Evolutionary conservation across 2,113 vertebrate species (phyloP).

Genomic region (Pycnonotus jocosus): DNA sequence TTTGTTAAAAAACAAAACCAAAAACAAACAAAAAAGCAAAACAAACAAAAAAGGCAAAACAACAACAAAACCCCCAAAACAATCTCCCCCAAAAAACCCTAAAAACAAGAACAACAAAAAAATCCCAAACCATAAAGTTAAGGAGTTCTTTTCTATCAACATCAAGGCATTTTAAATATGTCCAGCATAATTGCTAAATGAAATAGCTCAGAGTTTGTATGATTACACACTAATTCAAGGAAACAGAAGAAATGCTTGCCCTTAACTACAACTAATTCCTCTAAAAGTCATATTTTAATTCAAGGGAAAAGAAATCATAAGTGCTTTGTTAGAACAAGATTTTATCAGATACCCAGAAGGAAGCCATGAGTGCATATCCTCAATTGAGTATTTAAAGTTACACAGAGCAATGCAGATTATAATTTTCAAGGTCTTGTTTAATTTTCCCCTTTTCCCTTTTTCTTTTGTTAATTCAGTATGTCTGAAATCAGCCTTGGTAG

Average conservation of each 20-base stretch:
- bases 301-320: not conserved
- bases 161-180: not conserved
- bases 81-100: too few relatives aligned
- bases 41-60: not conserved
- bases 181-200: not conserved
- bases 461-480: not conserved
- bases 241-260: not conserved
- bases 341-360: not conserved
- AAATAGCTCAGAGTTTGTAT: not conserved
- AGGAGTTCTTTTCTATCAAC: not conserved
- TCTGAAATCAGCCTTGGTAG: conserved; percentile 5
- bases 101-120: not conserved
- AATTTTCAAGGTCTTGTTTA: conserved; percentile 13
- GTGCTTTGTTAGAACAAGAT: not conserved
- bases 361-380: not conserved
- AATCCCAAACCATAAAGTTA: not conserved
- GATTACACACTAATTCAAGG: not conserved
- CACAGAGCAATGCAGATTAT: not conserved
- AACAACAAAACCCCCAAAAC: not conserved
- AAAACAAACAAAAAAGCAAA: not conserved
- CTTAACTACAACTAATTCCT: not conserved
- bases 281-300: not conserved
- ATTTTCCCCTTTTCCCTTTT: not conserved
- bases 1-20: not conserved
- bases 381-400: not conserved